Base-by-base conservation (phyloP, 2,113 vertebrate genomes). In the Zosterops hypoxanthus region DNA sequence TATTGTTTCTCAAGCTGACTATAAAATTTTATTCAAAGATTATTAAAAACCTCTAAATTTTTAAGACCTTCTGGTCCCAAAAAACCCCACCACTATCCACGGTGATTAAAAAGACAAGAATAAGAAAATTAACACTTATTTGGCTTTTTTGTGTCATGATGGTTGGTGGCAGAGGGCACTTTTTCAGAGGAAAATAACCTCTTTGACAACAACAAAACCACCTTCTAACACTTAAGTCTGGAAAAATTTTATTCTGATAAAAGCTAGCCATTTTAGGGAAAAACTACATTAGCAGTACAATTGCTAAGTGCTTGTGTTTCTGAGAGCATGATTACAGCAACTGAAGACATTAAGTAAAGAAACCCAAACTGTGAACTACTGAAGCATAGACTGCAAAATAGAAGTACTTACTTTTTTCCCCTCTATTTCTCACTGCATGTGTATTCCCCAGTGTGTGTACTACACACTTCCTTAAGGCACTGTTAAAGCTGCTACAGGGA, bases 401-500 rank as follows among this genome's bases (percentile, higher is more conserved):
- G 65, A 82, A 94, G 94, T 71, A 69, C 8, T 19, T 73, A 12
- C 11, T 42, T 91, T 79, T 78, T 47, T 13, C 18, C 18, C 47
- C 77, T 44, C 77, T 93, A 96, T 95, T 95, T 96, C 49, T 94
- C 81, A 31, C 59, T 94, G 80, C 44, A 13, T 56, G 16, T 55
- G 22, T 96, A 92, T 96, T 97, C 95, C 72, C 36, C 71, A 72
- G 44, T 56, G 66, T 86, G 65, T 14, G 3, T 79, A 36, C 42
- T 81, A 76, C 59, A 65, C 9, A 55, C 20, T 96, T 97, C 75
- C 75, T 96, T 95, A 57, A 14, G 55, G 52, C 39, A 53, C 55
- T 69, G 57, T 86, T 96, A 92, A 95, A 94, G 73, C 36, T 72
- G 59, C 87, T 91, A 92, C 83, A 84, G 36, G 33, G 44, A 71